Conservation (phyloP, 2,113 vertebrate genomes). For the Eudyptes chrysolophus region DNA sequence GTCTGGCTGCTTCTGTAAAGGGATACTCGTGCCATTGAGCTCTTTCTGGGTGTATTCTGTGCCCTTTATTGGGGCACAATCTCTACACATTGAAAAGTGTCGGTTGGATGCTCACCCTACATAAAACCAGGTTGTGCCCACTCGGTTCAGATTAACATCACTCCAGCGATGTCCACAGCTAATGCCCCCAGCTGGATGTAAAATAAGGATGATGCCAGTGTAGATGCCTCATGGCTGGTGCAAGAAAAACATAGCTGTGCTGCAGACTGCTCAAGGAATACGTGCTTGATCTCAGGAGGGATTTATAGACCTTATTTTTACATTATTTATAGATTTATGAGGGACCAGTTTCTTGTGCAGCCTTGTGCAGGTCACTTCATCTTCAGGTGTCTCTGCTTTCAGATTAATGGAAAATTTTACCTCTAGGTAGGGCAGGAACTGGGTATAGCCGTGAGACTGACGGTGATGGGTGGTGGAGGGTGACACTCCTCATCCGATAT, state of each 20-base stretch:
- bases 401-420: neutral
- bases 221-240: neutral
- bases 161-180: neutral
- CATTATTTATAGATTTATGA: too few relatives aligned
- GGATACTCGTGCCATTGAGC: neutral
- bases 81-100: fast-evolving
- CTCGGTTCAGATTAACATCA: neutral
- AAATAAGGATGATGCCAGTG: neutral
- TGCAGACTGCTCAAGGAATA: neutral
- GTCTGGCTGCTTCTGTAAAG: neutral
- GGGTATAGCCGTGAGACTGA: neutral
- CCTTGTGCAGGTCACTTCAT: neutral
- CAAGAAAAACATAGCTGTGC: neutral
- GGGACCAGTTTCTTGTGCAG: neutral
- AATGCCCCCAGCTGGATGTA: neutral
- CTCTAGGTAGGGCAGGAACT: neutral
- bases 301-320: neutral
- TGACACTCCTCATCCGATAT: neutral
- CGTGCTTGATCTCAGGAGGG: neutral
- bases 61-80: neutral
- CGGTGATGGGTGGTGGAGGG: neutral
- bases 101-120: neutral
- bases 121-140: neutral
- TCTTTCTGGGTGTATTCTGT: neutral
- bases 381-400: neutral